Conservation (phyloP, 2,797 vertebrate species). For the Hydrophis major region DNA sequence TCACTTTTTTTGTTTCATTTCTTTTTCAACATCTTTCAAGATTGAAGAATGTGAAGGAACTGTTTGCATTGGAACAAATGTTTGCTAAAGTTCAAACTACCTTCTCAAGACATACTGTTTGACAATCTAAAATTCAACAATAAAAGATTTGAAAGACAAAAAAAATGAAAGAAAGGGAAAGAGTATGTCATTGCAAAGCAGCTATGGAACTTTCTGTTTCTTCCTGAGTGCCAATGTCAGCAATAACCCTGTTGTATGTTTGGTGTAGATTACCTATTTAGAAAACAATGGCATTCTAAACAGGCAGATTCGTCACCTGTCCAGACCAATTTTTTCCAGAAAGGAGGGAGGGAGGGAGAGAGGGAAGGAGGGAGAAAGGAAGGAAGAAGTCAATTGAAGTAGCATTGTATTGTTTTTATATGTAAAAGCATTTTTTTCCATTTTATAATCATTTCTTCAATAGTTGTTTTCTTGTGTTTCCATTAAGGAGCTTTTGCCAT, state of each 20-base stretch:
- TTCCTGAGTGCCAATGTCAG: not conserved
- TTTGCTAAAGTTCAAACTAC: not conserved
- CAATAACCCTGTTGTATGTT: not conserved
- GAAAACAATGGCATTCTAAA: not conserved
- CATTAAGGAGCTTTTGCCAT: not conserved
- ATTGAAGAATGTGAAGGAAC: not conserved
- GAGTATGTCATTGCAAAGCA: not conserved
- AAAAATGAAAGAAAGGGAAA: not conserved
- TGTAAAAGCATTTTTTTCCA: not conserved
- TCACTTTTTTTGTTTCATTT: not conserved
- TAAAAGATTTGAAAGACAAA: not conserved
- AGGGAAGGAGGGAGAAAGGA: rapidly evolving
- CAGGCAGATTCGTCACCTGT: not conserved
- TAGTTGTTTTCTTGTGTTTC: not conserved
- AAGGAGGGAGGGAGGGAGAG: not conserved
- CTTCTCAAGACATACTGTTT: not conserved
- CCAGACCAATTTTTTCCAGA: not conserved
- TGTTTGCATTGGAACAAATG: not conserved
- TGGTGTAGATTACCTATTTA: not conserved
- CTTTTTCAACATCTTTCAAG: not conserved
- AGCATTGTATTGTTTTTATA: not conserved
- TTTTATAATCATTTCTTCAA: not conserved
- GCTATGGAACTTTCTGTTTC: not conserved
- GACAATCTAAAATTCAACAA: not conserved
- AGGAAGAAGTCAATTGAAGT: not conserved